Base-by-base conservation (phyloP, 2,797 vertebrate genomes). In the Eleutherodactylus coqui region DNA sequence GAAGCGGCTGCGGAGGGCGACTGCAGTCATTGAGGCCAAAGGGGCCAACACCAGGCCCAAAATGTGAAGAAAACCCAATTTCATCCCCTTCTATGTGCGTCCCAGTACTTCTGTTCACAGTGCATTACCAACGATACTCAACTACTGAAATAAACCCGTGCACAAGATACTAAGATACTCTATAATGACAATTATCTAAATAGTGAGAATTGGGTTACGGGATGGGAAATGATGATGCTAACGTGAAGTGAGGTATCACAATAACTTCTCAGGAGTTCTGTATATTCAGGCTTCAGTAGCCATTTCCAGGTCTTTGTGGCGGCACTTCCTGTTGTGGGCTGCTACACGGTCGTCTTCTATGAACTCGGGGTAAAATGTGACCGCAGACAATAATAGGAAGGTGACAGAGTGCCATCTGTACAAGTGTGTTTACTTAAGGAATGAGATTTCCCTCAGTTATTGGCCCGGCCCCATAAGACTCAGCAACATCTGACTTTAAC, bases 221-320 rank as follows among this genome's bases (percentile, higher is more conserved):
- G 11, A 72, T 24, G 55, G 80, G 80, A 82, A 82, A 36, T 4
- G n/a, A 41, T 55, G 32, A 49, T 41, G 49, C 53, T 47, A 82
- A 51, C 19, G 53, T 53, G 27, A 19, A n/a, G 32, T 36, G 19
- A 53, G 41, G 32, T 49, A 34, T 67, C 14, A 80, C 79, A 69
- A n/a, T 41, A 45, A 43, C 9, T 24, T 64, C 78, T 67, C 5
- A 41, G 27, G 41, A 27, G 41, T 47, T 34, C 5, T 69, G 62
- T 69, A 27, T 34, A n/a, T 51, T 69, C 60, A 81, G 43, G 19
- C 13, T 49, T 51, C 29, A 81, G n/a, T 36, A 34, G 60, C 43
- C 1, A 47, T 67, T 81, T 67, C 79, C 79, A 80, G 79, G 60
- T 67, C 79, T 67, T 80, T 67, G 79, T 67, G 19, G n/a, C 60